Percentiles rank a stretch among this genome's conserved stretches.
These are phyloP conservation scores for Ctenoplectra terminalis DNA, from an alignment of 1,140 invertebrate genomes.

Conservation along the genomic window DNA sequence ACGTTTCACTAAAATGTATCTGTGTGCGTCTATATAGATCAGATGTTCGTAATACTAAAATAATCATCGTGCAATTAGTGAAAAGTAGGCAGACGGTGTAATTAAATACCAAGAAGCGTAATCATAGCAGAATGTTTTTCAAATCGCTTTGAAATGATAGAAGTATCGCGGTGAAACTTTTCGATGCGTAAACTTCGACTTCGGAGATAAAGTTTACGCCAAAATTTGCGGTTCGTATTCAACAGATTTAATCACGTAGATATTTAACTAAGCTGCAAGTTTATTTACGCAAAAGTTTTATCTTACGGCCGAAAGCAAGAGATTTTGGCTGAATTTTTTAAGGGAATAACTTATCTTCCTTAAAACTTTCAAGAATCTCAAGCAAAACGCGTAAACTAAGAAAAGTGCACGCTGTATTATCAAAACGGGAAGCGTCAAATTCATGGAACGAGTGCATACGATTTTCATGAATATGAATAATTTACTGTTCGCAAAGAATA, in stretches of 20 bases:
- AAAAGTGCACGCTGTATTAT: background rate
- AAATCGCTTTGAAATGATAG: too few relatives aligned
- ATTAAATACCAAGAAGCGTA: too few relatives aligned
- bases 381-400: background rate
- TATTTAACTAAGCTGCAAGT: constrained; percentile 5
- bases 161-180: too few relatives aligned
- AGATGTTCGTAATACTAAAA: too few relatives aligned
- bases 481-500: too few relatives aligned
- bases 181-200: too few relatives aligned
- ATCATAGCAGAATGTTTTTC: too few relatives aligned
- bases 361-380: background rate
- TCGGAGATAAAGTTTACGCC: constrained; percentile 5
- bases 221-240: background rate
- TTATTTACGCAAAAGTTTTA: constrained; percentile 10
- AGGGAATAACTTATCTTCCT: background rate
- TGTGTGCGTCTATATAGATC: too few relatives aligned
- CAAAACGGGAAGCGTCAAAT: background rate
- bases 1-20: too few relatives aligned
- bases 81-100: too few relatives aligned
- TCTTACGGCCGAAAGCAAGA: background rate
- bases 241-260: background rate
- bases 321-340: background rate
- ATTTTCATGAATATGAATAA: background rate
- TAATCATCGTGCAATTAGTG: too few relatives aligned
- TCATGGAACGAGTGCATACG: background rate